A percentile compares a stretch with the other conserved stretches of the same genome.
Evolutionary conservation across 1,140 invertebrate genomes (phyloP).

Genomic region (Lordiphosa mommai): DNA sequence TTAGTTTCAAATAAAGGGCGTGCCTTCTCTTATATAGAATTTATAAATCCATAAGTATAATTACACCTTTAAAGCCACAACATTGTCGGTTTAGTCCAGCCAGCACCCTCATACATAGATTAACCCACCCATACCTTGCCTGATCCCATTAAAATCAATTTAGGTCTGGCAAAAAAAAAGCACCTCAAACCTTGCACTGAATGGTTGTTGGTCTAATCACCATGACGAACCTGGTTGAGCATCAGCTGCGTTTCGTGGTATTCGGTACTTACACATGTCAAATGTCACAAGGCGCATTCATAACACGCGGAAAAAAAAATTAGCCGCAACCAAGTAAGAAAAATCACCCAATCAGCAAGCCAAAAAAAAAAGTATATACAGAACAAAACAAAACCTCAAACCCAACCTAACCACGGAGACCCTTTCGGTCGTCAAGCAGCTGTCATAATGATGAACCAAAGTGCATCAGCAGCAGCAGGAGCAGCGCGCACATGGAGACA

Average conservation of each 20-base stretch:
- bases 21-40: too few relatives aligned
- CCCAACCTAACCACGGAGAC: slow-evolving; percentile 13
- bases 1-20: too few relatives aligned
- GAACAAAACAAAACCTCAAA: too few relatives aligned
- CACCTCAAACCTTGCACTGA: background rate
- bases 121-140: too few relatives aligned
- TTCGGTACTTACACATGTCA: slow-evolving; percentile 50
- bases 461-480: slow-evolving; percentile 46
- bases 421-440: slow-evolving; percentile 69
- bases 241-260: slow-evolving; percentile 37
- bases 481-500: slow-evolving; percentile 41
- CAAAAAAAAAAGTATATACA: too few relatives aligned
- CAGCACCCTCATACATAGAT: too few relatives aligned
- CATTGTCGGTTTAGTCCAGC: too few relatives aligned
- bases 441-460: slow-evolving; percentile 76
- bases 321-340: slow-evolving; percentile 49
- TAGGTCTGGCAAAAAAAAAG: slow-evolving; percentile 17
- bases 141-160: slow-evolving; percentile 45
- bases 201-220: slow-evolving; percentile 37
- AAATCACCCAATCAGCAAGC: slow-evolving; percentile 64
- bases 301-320: slow-evolving; percentile 43
- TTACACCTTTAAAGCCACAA: too few relatives aligned
- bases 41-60: too few relatives aligned
- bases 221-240: slow-evolving; percentile 44
- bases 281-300: slow-evolving; percentile 70